These are phyloP conservation scores for Phlogophora meticulosa DNA, from an alignment of 2,888 invertebrate species.

Conservation along the genomic window DNA sequence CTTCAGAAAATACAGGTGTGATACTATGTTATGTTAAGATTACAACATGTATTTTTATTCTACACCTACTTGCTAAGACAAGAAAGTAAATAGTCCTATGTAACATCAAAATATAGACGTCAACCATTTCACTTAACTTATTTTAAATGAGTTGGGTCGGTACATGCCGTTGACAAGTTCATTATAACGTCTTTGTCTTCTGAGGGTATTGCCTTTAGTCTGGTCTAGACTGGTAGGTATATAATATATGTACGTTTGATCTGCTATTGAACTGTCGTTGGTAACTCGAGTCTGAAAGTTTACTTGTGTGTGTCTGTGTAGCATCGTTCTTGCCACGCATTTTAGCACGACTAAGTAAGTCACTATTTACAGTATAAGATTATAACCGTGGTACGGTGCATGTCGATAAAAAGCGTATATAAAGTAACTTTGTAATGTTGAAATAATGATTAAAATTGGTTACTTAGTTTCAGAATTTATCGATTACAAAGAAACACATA, in stretches of 20 bases:
- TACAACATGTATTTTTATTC: no score
- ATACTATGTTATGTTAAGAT: no score
- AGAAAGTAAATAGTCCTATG: background rate
- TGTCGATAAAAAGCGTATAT: no score
- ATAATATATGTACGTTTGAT: constrained; percentile 12
- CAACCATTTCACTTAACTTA: constrained; percentile 5
- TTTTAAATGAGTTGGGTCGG: constrained; percentile 39
- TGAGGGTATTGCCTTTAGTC: constrained; percentile 30
- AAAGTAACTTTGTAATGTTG: no score
- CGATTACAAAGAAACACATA: no score
- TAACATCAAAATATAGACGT: constrained; percentile 9
- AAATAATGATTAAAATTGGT: no score
- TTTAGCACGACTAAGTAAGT: background rate
- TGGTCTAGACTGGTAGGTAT: constrained; percentile 24
- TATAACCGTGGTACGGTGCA: no score
- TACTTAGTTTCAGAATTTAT: no score
- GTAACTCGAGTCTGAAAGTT: background rate
- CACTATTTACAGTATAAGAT: no score
- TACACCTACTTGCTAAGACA: no score
- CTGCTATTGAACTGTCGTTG: constrained; percentile 17
- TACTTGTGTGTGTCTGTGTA: background rate
- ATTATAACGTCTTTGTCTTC: constrained; percentile 26
- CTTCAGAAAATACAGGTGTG: no score
- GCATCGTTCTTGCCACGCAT: background rate
- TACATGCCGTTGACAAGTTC: constrained; percentile 41